These are phyloP conservation scores for Takifugu ocellatus DNA, from an alignment of 2,797 vertebrate genomes.

Conservation along the genomic window DNA sequence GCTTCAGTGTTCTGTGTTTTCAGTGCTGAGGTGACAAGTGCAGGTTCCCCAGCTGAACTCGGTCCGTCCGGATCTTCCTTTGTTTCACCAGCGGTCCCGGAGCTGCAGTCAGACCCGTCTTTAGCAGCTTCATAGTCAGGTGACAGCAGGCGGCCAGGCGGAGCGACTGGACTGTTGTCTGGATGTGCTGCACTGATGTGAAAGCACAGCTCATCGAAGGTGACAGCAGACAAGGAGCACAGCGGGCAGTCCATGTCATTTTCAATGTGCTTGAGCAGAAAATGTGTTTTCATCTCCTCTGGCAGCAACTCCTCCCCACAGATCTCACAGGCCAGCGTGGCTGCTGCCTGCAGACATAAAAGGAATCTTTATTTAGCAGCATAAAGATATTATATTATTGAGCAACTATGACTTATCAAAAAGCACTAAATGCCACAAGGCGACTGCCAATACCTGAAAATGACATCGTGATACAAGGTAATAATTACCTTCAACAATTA, in stretches of 20 bases:
- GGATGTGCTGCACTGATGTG: slow-evolving; percentile 78
- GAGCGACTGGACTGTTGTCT: slow-evolving; percentile 42
- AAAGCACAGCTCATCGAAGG: slow-evolving; percentile 78
- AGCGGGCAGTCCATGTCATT: slow-evolving; percentile 74
- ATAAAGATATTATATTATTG: no score
- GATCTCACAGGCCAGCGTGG: slow-evolving; percentile 82
- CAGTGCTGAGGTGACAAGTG: background rate
- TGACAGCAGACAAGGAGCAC: slow-evolving; percentile 77
- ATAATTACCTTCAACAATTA: no score
- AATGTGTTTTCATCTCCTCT: slow-evolving; percentile 81
- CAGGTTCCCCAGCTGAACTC: background rate
- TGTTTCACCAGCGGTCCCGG: background rate
- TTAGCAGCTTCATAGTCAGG: no score
- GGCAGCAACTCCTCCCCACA: slow-evolving; percentile 77
- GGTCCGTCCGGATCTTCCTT: background rate
- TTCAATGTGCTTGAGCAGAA: slow-evolving; percentile 79
- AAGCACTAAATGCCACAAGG: no score
- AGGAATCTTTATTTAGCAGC: no score
- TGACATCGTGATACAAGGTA: no score
- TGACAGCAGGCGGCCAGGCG: no score
- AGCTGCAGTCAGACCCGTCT: background rate
- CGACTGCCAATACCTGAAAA: no score
- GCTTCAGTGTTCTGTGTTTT: background rate
- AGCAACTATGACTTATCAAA: no score
- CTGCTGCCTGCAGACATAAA: slow-evolving; percentile 10